phyloP scores from a whole-genome alignment of 2,113 vertebrate genomes.

The Ictalurus furcatus region DNA sequence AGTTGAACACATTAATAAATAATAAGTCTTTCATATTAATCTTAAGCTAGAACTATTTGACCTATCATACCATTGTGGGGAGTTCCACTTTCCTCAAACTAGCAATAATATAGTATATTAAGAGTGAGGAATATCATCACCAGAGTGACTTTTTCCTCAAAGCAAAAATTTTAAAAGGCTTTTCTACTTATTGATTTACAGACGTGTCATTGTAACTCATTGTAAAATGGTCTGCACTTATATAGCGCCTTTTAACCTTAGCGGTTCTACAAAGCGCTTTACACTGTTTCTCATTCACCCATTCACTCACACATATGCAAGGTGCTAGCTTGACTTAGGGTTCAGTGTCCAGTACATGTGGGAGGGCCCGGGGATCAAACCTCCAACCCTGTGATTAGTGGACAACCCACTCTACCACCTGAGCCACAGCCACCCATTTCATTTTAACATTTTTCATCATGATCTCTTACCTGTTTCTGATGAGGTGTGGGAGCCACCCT shows the following conservation, averaged over 20 bases:
- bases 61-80: not conserved
- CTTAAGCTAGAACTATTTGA: not conserved
- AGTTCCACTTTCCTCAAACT: not conserved
- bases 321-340: too few species aligned
- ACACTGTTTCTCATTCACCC: too few species aligned
- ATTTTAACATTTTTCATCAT: not conserved
- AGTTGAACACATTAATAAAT: too few species aligned
- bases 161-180: not conserved
- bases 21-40: not conserved
- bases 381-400: too few species aligned
- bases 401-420: too few species aligned
- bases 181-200: not conserved
- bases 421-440: too few species aligned
- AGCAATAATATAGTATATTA: not conserved
- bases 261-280: too few species aligned
- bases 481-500: slow-evolving; percentile 72
- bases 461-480: slow-evolving; percentile 48
- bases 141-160: not conserved
- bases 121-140: not conserved
- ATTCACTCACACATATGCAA: too few species aligned
- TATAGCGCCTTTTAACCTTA: too few species aligned
- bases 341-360: too few species aligned
- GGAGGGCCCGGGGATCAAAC: too few species aligned
- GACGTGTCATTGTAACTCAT: not conserved
- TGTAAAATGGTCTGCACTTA: too few species aligned